These are phyloP conservation scores for Garrulus glandarius DNA, from an alignment of 2,797 vertebrate species.

Conservation along the genomic window DNA sequence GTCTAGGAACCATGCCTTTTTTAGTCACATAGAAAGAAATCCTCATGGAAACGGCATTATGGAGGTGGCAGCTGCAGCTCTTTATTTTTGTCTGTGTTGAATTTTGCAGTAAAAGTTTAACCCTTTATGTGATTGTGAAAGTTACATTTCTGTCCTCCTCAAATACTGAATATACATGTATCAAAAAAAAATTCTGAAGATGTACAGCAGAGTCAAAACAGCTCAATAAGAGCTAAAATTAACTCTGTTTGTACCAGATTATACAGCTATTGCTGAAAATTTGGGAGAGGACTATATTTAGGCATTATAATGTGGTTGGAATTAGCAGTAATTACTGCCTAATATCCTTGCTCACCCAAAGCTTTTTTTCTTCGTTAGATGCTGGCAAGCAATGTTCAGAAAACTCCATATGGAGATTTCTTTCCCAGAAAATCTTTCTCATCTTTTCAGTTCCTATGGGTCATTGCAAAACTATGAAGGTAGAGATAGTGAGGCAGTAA, in stretches of 20 bases:
- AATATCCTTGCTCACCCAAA: neutral
- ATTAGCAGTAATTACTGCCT: neutral
- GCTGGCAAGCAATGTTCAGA: neutral
- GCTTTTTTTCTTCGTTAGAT: neutral
- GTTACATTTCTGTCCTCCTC: neutral
- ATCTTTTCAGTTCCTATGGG: neutral
- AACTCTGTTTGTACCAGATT: neutral
- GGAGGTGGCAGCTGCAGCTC: slow-evolving; percentile 51
- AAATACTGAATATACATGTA: neutral
- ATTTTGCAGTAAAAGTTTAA: slow-evolving; percentile 47
- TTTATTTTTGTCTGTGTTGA: slow-evolving; percentile 34
- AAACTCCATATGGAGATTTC: neutral
- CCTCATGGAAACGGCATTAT: slow-evolving; percentile 61
- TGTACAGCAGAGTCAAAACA: neutral
- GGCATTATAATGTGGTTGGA: neutral
- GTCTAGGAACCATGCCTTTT: slow-evolving; percentile 43
- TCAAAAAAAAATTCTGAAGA: neutral
- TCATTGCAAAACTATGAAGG: neutral
- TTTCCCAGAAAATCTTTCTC: neutral
- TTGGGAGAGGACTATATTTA: neutral
- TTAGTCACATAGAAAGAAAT: slow-evolving; percentile 51
- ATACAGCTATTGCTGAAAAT: neutral
- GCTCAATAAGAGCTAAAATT: neutral
- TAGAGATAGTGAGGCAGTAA: neutral
- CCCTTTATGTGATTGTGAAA: neutral